A percentile compares a stretch with the other conserved stretches of the same genome.
Conservation (phyloP, 2,888 invertebrate species). For the Neelides folsomi region DNA sequence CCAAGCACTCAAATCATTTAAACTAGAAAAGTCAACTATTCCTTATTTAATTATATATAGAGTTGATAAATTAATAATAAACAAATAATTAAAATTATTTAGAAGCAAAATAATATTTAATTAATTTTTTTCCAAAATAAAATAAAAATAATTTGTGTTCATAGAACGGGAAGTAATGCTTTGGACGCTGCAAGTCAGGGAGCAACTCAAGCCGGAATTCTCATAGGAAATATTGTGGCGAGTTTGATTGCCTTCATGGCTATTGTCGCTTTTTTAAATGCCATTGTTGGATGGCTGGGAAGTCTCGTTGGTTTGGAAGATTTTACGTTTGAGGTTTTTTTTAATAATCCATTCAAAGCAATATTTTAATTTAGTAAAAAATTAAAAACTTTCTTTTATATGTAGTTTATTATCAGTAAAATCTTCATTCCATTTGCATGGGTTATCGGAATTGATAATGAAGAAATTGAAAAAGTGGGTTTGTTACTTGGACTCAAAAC, state of each 20-base stretch:
- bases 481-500: constrained; percentile 76
- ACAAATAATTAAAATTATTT: too few species aligned
- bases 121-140: too few species aligned
- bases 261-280: constrained; percentile 69
- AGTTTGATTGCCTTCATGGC: constrained; percentile 85
- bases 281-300: constrained; percentile 65
- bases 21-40: neutral
- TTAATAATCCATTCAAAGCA: too few species aligned
- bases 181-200: constrained; percentile 85
- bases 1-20: constrained; percentile 50
- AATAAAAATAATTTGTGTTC: too few species aligned
- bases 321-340: constrained; percentile 42
- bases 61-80: constrained; percentile 30
- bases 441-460: constrained; percentile 55
- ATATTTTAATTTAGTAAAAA: too few species aligned
- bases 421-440: constrained; percentile 79
- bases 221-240: constrained; percentile 74
- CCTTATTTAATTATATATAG: constrained; percentile 5
- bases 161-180: constrained; percentile 63
- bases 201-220: constrained; percentile 60
- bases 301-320: constrained; percentile 52
- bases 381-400: neutral
- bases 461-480: constrained; percentile 61
- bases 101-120: too few species aligned
- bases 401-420: constrained; percentile 63